Base-by-base conservation (phyloP, 1,140 invertebrate species). In the Plectrocnemia conspersa region DNA sequence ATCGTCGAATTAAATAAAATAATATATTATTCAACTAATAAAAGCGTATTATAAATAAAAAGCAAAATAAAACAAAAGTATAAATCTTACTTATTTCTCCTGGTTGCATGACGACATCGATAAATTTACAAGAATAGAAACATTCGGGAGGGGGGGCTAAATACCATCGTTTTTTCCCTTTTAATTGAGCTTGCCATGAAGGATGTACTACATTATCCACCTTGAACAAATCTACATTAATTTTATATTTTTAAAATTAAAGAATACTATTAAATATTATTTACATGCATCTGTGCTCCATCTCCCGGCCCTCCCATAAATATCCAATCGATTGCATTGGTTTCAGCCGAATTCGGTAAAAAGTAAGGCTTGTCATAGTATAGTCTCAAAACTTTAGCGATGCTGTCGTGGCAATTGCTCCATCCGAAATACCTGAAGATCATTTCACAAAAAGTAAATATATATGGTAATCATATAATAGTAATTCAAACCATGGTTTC, bases 181-280 rank as follows among this genome's bases (percentile, higher is more conserved):
- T 80, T 35, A 97, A 78, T 72, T 97, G 93, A 0, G 92, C 93
- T 73, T 97, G 93, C 93, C 93, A 97, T 0, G 92, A 96, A 7
- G 93, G 88, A 68, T 90, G 80, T 32, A 82, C 78, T 11, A 97
- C 93, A 54, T 91, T 88, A 69, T 97, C 93, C 38, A 97, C 83
- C 93, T 95, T 64, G 21, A 41, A 54, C 13, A 29, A 4, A 36
- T 35, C 2, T 23, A 22, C 21, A 33, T 21, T 19, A 3, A 19
- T 19, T 5, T 7, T 19, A 9, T 44, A 7, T 44, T 15, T 4
- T 10, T 4, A 45, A 19, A 45, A 6, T 18, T 21, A 7, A 7
- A 6, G 6, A 45, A 16, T 50, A 40, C 3, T 50, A 50, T 5
- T 50, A 19, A 38, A 50, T 48, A 48, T 19, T 25, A 79, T 84